A percentile compares a stretch with the other conserved stretches of the same genome.
These are phyloP conservation scores for Orius laevigatus DNA, from an alignment of 1,140 invertebrate genomes.

Conservation along the genomic window DNA sequence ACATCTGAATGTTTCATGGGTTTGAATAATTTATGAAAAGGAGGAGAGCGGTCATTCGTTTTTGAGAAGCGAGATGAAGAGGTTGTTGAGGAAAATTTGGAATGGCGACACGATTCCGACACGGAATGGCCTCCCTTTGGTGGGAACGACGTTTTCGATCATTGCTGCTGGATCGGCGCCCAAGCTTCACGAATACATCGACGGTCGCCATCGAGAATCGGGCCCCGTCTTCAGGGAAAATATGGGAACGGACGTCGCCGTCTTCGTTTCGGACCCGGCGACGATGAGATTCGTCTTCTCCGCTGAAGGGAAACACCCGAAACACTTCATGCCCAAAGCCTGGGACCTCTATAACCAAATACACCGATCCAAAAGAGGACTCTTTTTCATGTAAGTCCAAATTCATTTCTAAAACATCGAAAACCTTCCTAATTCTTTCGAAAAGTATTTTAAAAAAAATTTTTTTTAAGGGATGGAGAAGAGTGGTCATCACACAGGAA, in stretches of 20 bases:
- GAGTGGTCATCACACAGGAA: constrained; percentile 55
- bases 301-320: constrained; percentile 59
- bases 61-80: too few species aligned
- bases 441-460: not conserved
- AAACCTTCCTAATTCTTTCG: too few species aligned
- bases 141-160: constrained; percentile 36
- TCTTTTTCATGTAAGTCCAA: constrained; percentile 66
- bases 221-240: constrained; percentile 59
- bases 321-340: constrained; percentile 61
- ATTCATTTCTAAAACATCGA: too few species aligned
- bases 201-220: constrained; percentile 47
- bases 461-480: constrained; percentile 43
- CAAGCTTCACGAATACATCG: constrained; percentile 53
- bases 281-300: constrained; percentile 53
- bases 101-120: too few species aligned
- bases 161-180: constrained; percentile 24
- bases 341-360: constrained; percentile 65
- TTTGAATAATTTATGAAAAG: too few species aligned
- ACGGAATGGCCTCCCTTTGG: constrained; percentile 30
- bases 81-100: too few species aligned
- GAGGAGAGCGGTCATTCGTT: too few species aligned
- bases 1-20: too few species aligned
- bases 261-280: constrained; percentile 53
- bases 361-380: constrained; percentile 49
- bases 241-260: constrained; percentile 42